phyloP scores from a whole-genome alignment of 2,113 vertebrate species.

The Hemiprocne comata region DNA sequence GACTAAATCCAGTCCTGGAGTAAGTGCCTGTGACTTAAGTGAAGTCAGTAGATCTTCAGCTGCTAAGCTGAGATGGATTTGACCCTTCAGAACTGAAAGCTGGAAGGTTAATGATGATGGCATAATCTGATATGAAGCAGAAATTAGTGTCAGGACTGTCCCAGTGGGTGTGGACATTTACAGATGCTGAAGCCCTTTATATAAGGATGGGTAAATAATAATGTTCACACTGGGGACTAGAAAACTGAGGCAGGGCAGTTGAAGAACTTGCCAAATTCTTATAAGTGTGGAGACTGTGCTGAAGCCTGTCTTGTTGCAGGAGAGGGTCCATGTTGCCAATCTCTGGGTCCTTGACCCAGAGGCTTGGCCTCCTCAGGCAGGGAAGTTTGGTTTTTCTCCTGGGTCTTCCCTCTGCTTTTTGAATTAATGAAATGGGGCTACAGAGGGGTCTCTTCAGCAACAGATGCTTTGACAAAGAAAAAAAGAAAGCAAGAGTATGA shows the following conservation, averaged over 20 bases:
- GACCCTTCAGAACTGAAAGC: neutral
- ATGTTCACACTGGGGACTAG: neutral
- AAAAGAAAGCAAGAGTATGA: neutral
- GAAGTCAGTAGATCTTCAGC: neutral
- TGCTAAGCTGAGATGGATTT: constrained; percentile 30
- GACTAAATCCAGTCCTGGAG: constrained; percentile 36
- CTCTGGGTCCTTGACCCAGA: neutral
- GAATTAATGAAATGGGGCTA: neutral
- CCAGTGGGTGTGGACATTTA: neutral
- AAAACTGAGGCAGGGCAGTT: neutral
- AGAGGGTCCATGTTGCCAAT: neutral
- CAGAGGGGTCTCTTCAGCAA: neutral
- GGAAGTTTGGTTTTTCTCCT: neutral
- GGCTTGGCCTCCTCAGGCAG: neutral
- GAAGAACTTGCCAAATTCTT: neutral
- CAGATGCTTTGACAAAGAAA: neutral
- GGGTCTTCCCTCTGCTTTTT: neutral
- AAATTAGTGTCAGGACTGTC: constrained; percentile 55
- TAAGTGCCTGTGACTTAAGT: neutral
- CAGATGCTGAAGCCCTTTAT: neutral
- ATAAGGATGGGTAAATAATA: neutral
- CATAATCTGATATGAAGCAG: constrained; percentile 38
- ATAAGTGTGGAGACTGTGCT: neutral
- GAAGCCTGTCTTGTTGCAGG: neutral
- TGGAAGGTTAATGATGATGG: constrained; percentile 16